A percentile compares a stretch with the other conserved stretches of the same genome.
phyloP scores from a whole-genome alignment of 2,888 invertebrate genomes.

The Eucriotettix oculatus region DNA sequence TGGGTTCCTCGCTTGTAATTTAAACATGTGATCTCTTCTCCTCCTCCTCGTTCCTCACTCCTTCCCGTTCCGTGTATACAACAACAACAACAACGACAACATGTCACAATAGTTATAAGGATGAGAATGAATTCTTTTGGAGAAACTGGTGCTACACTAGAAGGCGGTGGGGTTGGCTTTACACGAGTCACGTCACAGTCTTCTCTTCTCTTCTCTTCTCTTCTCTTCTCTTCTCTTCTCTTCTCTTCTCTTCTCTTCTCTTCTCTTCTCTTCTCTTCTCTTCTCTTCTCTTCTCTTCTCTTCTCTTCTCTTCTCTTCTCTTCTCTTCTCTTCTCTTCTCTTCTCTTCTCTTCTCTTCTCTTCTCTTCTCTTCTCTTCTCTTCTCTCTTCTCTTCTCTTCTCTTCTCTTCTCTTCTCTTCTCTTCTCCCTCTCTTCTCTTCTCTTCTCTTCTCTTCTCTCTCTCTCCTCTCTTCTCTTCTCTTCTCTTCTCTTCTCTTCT shows the following conservation, averaged over 20 bases:
- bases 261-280: background rate
- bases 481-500: background rate
- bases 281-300: background rate
- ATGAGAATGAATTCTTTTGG: too few species aligned
- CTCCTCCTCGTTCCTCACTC: too few species aligned
- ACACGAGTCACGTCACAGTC: too few species aligned
- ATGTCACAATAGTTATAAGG: too few species aligned
- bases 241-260: background rate
- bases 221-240: background rate
- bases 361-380: background rate
- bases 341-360: background rate
- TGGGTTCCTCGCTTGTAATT: too few species aligned
- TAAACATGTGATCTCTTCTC: too few species aligned
- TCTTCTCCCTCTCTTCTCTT: background rate
- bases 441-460: background rate
- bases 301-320: background rate
- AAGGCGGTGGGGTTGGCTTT: too few species aligned
- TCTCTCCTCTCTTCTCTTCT: background rate
- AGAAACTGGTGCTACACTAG: too few species aligned
- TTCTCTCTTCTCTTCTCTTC: background rate
- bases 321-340: background rate
- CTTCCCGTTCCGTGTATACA: too few species aligned
- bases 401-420: background rate
- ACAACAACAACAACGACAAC: too few species aligned
- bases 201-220: background rate